Conservation (phyloP, 2,888 invertebrate species). For the Torymus auratus region DNA sequence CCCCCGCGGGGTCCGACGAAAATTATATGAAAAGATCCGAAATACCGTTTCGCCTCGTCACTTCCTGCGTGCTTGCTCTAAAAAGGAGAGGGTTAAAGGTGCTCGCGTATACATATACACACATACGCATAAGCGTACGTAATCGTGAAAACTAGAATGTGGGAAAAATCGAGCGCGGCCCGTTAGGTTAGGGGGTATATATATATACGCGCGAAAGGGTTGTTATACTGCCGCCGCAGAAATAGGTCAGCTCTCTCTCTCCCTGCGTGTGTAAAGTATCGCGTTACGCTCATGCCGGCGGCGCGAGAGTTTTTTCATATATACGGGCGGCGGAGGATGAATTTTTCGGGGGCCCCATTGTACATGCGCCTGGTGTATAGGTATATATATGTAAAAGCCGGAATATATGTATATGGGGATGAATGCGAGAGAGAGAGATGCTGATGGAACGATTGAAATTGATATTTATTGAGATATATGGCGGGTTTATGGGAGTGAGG, state of each 20-base stretch:
- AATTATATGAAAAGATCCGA: constrained; percentile 61
- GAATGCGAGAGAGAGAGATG: constrained; percentile 27
- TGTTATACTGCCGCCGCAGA: constrained; percentile 62
- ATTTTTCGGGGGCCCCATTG: constrained; percentile 9
- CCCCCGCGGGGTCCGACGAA: constrained; percentile 16
- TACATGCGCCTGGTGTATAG: too few relatives aligned
- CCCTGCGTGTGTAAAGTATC: constrained; percentile 48
- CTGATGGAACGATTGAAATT: constrained; percentile 34
- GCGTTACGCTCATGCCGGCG: constrained; percentile 45
- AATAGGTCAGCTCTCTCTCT: constrained; percentile 67
- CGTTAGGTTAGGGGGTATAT: constrained; percentile 66
- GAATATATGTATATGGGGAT: constrained; percentile 12
- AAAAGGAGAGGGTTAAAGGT: constrained; percentile 43
- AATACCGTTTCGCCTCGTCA: constrained; percentile 64
- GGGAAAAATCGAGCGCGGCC: constrained; percentile 72
- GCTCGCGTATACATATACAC: too few relatives aligned
- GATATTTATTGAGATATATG: constrained; percentile 36
- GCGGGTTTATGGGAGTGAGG: neutral
- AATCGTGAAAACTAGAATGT: constrained; percentile 73
- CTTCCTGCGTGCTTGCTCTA: constrained; percentile 58
- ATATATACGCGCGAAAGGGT: constrained; percentile 68
- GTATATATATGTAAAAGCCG: constrained; percentile 1
- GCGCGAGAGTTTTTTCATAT: constrained; percentile 21
- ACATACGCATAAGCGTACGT: constrained; percentile 54
- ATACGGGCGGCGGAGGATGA: constrained; percentile 13